Evolutionary conservation across 2,888 invertebrate genomes (phyloP), one percentile per base, ranked within the genome.

Genomic region (Philereme transversata): DNA sequence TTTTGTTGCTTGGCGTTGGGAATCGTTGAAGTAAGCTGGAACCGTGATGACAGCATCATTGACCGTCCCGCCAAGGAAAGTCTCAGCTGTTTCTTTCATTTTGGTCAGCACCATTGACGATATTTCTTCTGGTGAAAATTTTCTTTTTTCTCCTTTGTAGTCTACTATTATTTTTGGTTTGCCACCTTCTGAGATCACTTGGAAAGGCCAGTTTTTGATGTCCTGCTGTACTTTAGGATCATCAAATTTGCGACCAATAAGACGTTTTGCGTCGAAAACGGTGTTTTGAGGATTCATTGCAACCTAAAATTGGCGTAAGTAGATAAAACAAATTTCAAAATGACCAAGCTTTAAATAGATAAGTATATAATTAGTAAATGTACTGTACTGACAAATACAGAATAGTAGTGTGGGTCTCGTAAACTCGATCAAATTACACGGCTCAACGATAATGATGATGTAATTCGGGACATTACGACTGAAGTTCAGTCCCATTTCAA

Each of bases 121-220:
- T 70, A 97, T 94, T 92, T 97, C 97, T 88, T 97, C 97, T 0
- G 97, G 96, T 2, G 95, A 94, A 80, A 97, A 97, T 48, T 89
- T 93, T 81, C 96, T 97, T 34, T 85, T 85, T 77, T 97, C 96
- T 3, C 96, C 95, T 80, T 95, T 96, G 78, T 95, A 96, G 76
- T 95, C 94, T 0, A 96, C 94, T 73, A 94, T 89, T 68, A 98
- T 96, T 87, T 95, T 96, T 0, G 96, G 96, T 76, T 95, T 96
- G 0, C 95, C 95, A 4, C 87, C 88, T 43, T 96, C 96, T 60
- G 93, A 94, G 35, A 95, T 77, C 0, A 96, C 95, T 70, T 87
- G 89, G 83, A 98, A 98, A 0, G 97, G 96, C 97, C 97, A 97
- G 76, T 96, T 95, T 80, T 96, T 96, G 81, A 96, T 94, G 81